These are phyloP conservation scores for Forbesichthys agassizii DNA, from an alignment of 2,113 vertebrate genomes.

Conservation along the genomic window DNA sequence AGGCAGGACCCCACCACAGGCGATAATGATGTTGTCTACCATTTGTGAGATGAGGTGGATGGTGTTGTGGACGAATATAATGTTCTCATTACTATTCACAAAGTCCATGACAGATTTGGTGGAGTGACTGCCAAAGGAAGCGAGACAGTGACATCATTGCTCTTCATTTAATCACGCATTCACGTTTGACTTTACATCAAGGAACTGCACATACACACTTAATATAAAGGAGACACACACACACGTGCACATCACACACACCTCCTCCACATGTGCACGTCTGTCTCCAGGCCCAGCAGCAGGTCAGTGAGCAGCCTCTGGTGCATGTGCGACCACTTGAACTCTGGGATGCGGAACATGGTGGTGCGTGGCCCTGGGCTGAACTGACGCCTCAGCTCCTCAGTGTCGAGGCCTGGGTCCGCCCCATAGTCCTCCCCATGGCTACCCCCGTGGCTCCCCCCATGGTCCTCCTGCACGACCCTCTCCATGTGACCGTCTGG, in stretches of 20 bases:
- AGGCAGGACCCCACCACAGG: conserved; percentile 97
- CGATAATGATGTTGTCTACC: conserved; percentile 99
- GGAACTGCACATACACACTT: background rate
- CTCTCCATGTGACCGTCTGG: conserved; percentile 82
- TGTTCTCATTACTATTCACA: conserved; percentile 98
- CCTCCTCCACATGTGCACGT: conserved; percentile 98
- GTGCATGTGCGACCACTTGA: conserved; percentile 98
- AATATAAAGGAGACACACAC: background rate
- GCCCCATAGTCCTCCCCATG: conserved; percentile 83
- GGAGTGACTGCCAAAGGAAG: conserved; percentile 82
- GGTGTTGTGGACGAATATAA: conserved; percentile 99
- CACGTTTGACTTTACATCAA: background rate
- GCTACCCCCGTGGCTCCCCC: too few species aligned
- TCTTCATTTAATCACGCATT: background rate
- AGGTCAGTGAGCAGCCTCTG: conserved; percentile 94
- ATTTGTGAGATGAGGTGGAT: conserved; percentile 99
- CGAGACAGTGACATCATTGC: background rate
- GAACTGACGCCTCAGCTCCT: conserved; percentile 92
- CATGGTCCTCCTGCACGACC: conserved; percentile 84
- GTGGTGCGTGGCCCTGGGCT: conserved; percentile 96
- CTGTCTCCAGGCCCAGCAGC: conserved; percentile 95
- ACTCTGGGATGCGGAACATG: conserved; percentile 99
- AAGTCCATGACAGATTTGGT: conserved; percentile 99
- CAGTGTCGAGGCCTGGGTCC: conserved; percentile 83
- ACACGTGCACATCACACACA: conserved; percentile 57